Conservation (phyloP, 2,113 vertebrate species). For the Hylia prasina region DNA sequence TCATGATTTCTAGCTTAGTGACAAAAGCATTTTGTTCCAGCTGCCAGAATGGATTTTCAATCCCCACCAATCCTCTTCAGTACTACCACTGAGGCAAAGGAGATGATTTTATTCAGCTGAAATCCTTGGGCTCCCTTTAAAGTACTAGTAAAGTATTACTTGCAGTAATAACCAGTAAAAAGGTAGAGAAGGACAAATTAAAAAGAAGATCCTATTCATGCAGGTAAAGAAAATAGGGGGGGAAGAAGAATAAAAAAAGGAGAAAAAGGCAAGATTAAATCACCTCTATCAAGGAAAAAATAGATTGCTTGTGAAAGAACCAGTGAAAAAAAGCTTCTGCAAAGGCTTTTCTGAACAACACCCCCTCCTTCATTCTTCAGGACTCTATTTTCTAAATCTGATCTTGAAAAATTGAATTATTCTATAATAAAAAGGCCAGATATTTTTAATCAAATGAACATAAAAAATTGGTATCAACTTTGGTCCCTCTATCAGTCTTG, state of each 20-base stretch:
- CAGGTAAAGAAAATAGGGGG: neutral
- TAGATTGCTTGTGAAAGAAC: neutral
- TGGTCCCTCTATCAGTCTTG: neutral
- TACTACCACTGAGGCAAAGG: neutral
- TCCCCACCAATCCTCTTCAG: neutral
- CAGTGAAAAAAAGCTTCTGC: neutral
- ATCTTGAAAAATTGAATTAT: neutral
- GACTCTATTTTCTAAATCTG: neutral
- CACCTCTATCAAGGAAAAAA: neutral
- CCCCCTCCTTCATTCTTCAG: fast-evolving
- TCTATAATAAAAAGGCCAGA: neutral
- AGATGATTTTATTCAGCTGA: neutral
- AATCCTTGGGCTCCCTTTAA: neutral
- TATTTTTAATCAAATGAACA: neutral
- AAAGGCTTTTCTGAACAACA: neutral
- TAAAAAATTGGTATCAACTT: neutral
- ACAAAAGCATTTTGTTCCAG: neutral
- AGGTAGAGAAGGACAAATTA: neutral
- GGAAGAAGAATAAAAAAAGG: fast-evolving
- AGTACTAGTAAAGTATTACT: neutral
- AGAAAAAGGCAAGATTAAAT: neutral
- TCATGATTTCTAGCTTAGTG: neutral
- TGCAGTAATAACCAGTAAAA: neutral
- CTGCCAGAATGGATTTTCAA: neutral
- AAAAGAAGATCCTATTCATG: neutral